phyloP scores from a whole-genome alignment of 2,113 vertebrate species.

The Otis tarda region DNA sequence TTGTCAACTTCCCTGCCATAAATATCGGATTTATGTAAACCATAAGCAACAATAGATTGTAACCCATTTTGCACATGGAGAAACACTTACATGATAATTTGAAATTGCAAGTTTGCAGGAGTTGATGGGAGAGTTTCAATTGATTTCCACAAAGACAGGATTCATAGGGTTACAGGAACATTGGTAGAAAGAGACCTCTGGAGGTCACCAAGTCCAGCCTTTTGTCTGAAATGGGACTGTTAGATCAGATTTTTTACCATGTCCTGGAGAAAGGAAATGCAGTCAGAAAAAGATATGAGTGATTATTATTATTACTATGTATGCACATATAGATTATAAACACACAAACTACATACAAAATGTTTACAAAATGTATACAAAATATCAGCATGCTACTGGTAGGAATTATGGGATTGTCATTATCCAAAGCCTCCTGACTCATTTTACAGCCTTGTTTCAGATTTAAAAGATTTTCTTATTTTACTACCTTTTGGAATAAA shows the following conservation, averaged over 20 bases:
- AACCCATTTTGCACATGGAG: neutral
- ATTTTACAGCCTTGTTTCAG: neutral
- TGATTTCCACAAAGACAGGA: neutral
- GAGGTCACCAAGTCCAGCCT: accelerated
- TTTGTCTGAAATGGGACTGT: neutral
- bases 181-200: neutral
- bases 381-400: neutral
- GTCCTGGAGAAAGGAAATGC: neutral
- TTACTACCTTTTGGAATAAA: neutral
- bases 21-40: neutral
- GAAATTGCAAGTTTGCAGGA: neutral
- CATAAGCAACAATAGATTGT: neutral
- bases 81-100: neutral
- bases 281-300: neutral
- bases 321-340: neutral
- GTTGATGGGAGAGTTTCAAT: neutral
- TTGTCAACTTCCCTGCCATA: neutral
- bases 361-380: neutral
- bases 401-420: neutral
- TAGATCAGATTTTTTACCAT: neutral
- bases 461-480: neutral
- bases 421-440: accelerated
- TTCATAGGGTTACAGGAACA: neutral
- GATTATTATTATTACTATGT: neutral
- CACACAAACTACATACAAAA: neutral